phyloP scores from a whole-genome alignment of 2,113 vertebrate species.

The Microtus oregoni region DNA sequence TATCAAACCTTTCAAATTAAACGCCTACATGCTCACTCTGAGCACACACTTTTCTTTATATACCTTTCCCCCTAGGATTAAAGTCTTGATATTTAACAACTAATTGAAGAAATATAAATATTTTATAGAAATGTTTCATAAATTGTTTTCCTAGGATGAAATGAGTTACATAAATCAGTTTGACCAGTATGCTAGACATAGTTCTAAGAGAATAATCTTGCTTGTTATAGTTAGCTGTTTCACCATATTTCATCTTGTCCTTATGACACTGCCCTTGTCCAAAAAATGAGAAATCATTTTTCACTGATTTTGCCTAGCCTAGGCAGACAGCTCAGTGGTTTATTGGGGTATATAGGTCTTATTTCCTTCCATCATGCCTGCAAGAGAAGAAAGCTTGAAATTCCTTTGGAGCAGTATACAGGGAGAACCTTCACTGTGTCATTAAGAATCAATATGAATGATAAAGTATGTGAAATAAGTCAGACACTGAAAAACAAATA shows the following conservation, averaged over 20 bases:
- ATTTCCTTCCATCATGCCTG: background rate
- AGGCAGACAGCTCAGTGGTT: background rate
- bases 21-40: background rate
- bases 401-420: background rate
- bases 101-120: slow-evolving; percentile 44
- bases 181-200: background rate
- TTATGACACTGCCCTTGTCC: background rate
- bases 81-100: background rate
- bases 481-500: background rate
- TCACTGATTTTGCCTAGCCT: background rate
- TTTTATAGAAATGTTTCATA: slow-evolving; percentile 39
- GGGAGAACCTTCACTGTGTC: background rate
- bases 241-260: slow-evolving; percentile 16
- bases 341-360: background rate
- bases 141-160: slow-evolving; percentile 39
- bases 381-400: background rate
- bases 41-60: background rate
- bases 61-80: background rate
- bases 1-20: slow-evolving; percentile 33
- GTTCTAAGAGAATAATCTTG: background rate
- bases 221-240: background rate
- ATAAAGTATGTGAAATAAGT: background rate
- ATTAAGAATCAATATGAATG: background rate
- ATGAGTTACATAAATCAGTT: slow-evolving; percentile 1
- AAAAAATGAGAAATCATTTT: background rate